These are phyloP conservation scores for Novumbra hubbsi DNA, from an alignment of 2,797 vertebrate species.

Conservation along the genomic window DNA sequence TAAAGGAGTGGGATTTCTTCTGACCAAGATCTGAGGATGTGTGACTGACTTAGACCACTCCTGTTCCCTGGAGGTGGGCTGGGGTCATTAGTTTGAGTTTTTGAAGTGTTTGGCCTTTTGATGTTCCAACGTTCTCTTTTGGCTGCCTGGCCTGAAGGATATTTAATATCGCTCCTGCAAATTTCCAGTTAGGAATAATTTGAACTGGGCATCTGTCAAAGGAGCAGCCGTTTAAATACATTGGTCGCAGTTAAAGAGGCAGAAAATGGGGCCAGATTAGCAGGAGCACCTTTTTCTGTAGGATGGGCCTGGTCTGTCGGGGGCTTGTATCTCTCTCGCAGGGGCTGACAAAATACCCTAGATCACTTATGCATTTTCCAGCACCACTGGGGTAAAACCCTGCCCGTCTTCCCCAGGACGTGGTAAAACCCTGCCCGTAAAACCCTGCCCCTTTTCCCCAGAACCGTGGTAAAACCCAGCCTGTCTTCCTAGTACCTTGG, in stretches of 20 bases:
- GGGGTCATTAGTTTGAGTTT: slow-evolving; percentile 81
- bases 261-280: slow-evolving; percentile 84
- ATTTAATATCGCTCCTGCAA: slow-evolving; percentile 82
- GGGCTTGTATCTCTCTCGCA: slow-evolving; percentile 36
- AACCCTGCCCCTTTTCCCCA: slow-evolving; percentile 26
- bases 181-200: slow-evolving; percentile 85
- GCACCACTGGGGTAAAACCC: slow-evolving; percentile 34
- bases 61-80: slow-evolving; percentile 67
- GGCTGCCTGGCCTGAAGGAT: slow-evolving; percentile 76
- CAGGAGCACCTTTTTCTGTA: slow-evolving; percentile 73
- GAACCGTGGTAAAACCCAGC: slow-evolving; percentile 23
- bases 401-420: slow-evolving; percentile 37
- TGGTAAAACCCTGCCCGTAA: slow-evolving; percentile 19
- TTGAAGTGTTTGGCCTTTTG: slow-evolving; percentile 83
- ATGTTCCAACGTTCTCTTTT: slow-evolving; percentile 80
- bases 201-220: slow-evolving; percentile 80
- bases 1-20: slow-evolving; percentile 68
- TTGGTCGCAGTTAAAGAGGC: slow-evolving; percentile 82
- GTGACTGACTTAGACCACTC: slow-evolving; percentile 68
- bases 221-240: slow-evolving; percentile 82
- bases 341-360: slow-evolving; percentile 46
- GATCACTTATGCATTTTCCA: slow-evolving; percentile 64
- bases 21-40: slow-evolving; percentile 62
- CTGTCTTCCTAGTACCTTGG: slow-evolving; percentile 36
- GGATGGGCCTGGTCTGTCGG: slow-evolving; percentile 51